Evolutionary conservation across 1,140 invertebrate species (phyloP).

Genomic region (Maniola jurtina): DNA sequence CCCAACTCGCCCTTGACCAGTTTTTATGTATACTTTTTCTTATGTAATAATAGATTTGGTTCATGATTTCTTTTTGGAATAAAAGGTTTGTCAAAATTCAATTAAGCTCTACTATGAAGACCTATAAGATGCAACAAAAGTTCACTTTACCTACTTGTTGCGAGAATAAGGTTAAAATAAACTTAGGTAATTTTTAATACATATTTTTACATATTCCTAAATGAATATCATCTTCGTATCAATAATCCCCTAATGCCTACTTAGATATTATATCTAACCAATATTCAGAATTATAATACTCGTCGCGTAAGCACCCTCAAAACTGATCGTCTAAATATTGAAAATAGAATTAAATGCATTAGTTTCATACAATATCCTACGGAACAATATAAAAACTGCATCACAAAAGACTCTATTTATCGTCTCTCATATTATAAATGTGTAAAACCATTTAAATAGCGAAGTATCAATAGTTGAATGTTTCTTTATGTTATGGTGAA

Average conservation of each 20-base stretch:
- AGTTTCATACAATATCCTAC: slow-evolving; percentile 70
- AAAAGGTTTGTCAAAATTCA: too few species aligned
- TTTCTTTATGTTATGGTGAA: slow-evolving; percentile 75
- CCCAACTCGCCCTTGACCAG: too few species aligned
- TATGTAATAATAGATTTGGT: too few species aligned
- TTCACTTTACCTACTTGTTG: too few species aligned
- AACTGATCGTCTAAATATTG: slow-evolving; percentile 67
- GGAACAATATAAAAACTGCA: slow-evolving; percentile 67
- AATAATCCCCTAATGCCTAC: background rate
- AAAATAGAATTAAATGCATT: slow-evolving; percentile 74
- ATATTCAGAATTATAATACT: slow-evolving; percentile 24
- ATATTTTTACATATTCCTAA: too few species aligned
- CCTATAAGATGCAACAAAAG: too few species aligned
- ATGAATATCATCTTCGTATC: too few species aligned
- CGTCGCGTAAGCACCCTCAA: slow-evolving; percentile 39
- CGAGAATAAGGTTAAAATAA: too few species aligned
- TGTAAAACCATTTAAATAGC: slow-evolving; percentile 77
- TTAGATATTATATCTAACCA: slow-evolving; percentile 10
- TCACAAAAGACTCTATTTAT: slow-evolving; percentile 72
- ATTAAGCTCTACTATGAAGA: too few species aligned
- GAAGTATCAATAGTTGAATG: slow-evolving; percentile 72
- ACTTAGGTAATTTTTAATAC: too few species aligned
- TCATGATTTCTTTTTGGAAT: too few species aligned
- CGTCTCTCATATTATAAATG: slow-evolving; percentile 76
- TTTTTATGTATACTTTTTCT: too few species aligned